Percentiles rank a stretch among this genome's conserved stretches.
These are phyloP conservation scores for Calameuta idolon DNA, from an alignment of 2,888 invertebrate genomes.

Conservation along the genomic window DNA sequence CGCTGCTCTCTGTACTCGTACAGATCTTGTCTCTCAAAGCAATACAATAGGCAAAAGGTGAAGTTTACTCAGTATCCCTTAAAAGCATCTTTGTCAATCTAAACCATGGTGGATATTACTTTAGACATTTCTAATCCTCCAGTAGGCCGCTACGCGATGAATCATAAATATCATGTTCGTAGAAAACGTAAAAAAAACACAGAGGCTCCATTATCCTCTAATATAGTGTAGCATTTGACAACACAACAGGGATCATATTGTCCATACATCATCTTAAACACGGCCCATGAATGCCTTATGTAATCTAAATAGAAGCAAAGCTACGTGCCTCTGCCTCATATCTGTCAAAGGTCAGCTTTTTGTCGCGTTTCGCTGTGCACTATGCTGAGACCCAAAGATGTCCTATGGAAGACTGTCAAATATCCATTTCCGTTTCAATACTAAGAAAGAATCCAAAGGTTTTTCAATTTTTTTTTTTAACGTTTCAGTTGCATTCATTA, in stretches of 20 bases:
- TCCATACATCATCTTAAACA: conserved; percentile 32
- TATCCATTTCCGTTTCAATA: neutral
- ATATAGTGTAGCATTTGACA: conserved; percentile 15
- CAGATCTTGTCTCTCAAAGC: too few species aligned
- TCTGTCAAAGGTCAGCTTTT: conserved; percentile 20
- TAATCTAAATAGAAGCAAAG: conserved; percentile 20
- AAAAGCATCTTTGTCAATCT: neutral
- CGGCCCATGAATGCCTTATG: conserved; percentile 13
- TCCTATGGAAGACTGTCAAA: neutral
- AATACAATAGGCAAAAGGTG: neutral
- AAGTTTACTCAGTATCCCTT: neutral
- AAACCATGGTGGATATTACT: neutral
- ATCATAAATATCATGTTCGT: conserved; percentile 20
- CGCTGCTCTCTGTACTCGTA: neutral
- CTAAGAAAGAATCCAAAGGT: neutral
- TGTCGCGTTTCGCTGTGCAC: neutral
- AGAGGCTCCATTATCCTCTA: conserved; percentile 20
- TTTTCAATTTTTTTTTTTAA: neutral
- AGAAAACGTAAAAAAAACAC: conserved; percentile 19
- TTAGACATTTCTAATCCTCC: conserved; percentile 17
- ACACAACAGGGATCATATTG: conserved; percentile 28
- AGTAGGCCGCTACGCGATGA: conserved; percentile 5
- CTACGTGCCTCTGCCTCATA: conserved; percentile 13
- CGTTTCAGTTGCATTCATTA: neutral
- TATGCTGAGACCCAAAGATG: neutral